Evolutionary conservation across 2,888 invertebrate genomes (phyloP), one percentile per base, ranked within the genome.

Genomic region (Cryptus viduatorius): DNA sequence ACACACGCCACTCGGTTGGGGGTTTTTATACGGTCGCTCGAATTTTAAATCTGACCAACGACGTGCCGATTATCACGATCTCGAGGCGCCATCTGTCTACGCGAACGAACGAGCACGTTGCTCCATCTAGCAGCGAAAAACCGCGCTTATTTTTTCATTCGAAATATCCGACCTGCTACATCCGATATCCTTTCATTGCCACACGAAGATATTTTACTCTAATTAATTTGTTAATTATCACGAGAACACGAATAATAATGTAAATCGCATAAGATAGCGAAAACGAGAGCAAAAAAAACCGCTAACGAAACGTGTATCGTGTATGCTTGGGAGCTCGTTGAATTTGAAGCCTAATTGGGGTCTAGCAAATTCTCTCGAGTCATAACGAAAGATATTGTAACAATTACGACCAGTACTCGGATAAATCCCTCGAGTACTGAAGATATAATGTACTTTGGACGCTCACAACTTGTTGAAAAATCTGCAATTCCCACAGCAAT

Each of bases 31-130:
- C 73, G 53, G 64, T 29, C 61, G 46, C 81, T 69, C 73, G 42
- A 69, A 67, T 84, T 86, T 86, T 53, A 46, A 86, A 86, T 77
- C 19, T 50, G 67, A 79, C 84, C 86, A 84, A 86, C 53, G 72
- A 77, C 61, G 68, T 24, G 69, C 42, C 75, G 44, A 14, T 59
- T 46, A 46, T n/a, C 48, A 29, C 14, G n/a, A 50, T 5, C 50
- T 8, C 19, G 19, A 2, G 16, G 8, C 50, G 72, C 71, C 73
- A 85, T 80, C 83, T 79, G n/a, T 7, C 5, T 10, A 29, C 64
- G 14, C 29, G 48, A 14, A 7, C 0, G 31, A 24, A 8, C 19
- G 37, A 50, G n/a, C 4, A 5, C 7, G 76, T 19, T 5, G 65
- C 64, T 19, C n/a, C 64, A 59, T 56, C 48, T 59, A 0, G 1